Evolutionary conservation across 2,113 vertebrate genomes (phyloP), one percentile per base, ranked within the genome.

Genomic region (Noctilio leporinus): DNA sequence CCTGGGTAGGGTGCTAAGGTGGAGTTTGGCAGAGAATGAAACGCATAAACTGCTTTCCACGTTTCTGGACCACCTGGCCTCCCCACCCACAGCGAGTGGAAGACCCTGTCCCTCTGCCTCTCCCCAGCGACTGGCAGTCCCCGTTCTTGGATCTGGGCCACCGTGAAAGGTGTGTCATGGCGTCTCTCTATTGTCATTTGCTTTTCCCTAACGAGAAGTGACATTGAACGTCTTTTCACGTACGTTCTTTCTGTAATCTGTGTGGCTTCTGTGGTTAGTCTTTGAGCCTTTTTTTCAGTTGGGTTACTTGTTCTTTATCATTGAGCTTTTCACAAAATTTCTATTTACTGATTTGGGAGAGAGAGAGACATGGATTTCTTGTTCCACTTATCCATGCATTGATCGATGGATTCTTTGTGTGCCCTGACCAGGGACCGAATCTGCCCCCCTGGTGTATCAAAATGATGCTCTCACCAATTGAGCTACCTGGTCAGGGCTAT

Each of bases 1-100:
- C 16, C 47, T 1, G 53, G 5, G 20, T 5, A 12, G 4, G 1
- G 0, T 12, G 20, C 16, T 5, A 3, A 30, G 47, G 51, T 1
- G 9, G 1, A 26, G 40, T 33, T 62, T 7, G 16, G 49, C 53
- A 67, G 57, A 8, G 57, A 22, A 7, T 73, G 53, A 51, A 91
- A 62, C n/a, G 0, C 0, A 22, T 8, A 30, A 28, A 6, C n/a
- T 57, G 35, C 43, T 20, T 40, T 19, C 10, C 40, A 69, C 24
- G 33, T 35, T 28, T 20, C 77, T 35, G 17, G 1, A 11, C 12
- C 4, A n/a, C 7, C n/a, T 19, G 12, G 1, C 26, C 53, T 20
- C 40, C 28, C 62, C 28, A 78, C 15, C 9, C 19, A 20, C 14
- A 24, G 7, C 1, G 3, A 28, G 3, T 0, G 51, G 10, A 5